Conservation (phyloP, 2,797 vertebrate genomes). For the Lophotriccus pileatus region DNA sequence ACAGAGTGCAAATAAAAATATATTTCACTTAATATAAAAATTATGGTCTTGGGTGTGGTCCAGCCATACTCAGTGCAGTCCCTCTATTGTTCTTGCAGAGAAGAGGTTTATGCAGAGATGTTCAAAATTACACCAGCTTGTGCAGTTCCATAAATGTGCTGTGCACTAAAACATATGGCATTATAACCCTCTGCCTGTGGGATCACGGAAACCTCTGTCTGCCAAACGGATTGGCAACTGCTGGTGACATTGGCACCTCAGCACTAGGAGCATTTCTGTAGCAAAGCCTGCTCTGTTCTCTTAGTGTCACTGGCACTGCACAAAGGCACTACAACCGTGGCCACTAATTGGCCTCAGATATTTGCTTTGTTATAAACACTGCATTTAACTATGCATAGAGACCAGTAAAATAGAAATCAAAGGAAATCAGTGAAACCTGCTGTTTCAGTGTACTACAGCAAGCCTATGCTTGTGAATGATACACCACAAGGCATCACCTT, state of each 20-base stretch:
- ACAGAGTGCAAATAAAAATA: background rate
- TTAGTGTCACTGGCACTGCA: background rate
- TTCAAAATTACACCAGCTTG: background rate
- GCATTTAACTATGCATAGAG: background rate
- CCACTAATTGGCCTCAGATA: background rate
- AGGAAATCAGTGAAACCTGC: background rate
- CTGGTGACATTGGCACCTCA: background rate
- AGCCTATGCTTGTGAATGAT: rapidly evolving
- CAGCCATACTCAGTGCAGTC: background rate
- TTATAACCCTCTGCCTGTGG: background rate
- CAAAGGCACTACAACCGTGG: background rate
- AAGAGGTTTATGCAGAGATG: background rate
- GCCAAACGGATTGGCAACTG: background rate
- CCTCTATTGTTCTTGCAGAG: background rate
- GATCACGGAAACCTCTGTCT: background rate
- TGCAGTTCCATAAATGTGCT: background rate
- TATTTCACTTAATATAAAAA: conserved; percentile 19
- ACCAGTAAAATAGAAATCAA: background rate
- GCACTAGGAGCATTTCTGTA: rapidly evolving
- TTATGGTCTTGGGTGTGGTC: background rate
- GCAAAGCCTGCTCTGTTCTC: background rate
- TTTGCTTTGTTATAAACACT: background rate
- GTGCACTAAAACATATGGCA: background rate
- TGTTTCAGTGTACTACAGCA: rapidly evolving
- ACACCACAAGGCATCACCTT: background rate